phyloP scores from a whole-genome alignment of 2,888 invertebrate species.

The Thymelicus acteon region DNA sequence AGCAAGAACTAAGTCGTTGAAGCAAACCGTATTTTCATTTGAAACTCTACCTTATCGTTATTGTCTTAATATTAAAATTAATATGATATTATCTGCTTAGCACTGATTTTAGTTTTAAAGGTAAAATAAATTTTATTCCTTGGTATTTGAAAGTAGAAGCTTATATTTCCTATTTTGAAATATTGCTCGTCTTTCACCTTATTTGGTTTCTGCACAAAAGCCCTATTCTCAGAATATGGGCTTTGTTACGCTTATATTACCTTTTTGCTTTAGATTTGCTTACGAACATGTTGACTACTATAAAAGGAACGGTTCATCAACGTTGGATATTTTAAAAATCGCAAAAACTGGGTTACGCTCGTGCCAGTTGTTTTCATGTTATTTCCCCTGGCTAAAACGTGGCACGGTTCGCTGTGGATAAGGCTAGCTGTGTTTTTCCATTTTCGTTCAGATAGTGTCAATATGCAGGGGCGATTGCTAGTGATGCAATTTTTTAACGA shows the following conservation, averaged over 20 bases:
- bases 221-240: not conserved
- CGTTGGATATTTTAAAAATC: slow-evolving; percentile 26
- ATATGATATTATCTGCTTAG: not conserved
- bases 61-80: slow-evolving; percentile 22
- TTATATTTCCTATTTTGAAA: not conserved
- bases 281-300: slow-evolving; percentile 19
- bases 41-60: slow-evolving; percentile 52
- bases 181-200: not conserved
- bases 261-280: slow-evolving; percentile 5
- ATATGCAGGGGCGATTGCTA: slow-evolving; percentile 38
- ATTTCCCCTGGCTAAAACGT: slow-evolving; percentile 36
- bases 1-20: slow-evolving; percentile 50
- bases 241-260: not conserved
- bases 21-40: slow-evolving; percentile 52
- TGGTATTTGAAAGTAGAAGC: slow-evolving; percentile 24
- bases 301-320: slow-evolving; percentile 22
- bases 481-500: slow-evolving; percentile 39
- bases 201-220: not conserved
- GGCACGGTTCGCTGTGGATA: slow-evolving; percentile 31
- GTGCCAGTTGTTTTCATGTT: slow-evolving; percentile 34
- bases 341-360: slow-evolving; percentile 30
- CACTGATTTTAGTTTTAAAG: not conserved
- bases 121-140: slow-evolving; percentile 19
- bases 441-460: slow-evolving; percentile 39
- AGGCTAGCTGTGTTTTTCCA: slow-evolving; percentile 27